Percentiles rank a stretch among this genome's conserved stretches.
Conservation (phyloP, 2,888 invertebrate genomes). For the Trissoscelio sp. region DNA sequence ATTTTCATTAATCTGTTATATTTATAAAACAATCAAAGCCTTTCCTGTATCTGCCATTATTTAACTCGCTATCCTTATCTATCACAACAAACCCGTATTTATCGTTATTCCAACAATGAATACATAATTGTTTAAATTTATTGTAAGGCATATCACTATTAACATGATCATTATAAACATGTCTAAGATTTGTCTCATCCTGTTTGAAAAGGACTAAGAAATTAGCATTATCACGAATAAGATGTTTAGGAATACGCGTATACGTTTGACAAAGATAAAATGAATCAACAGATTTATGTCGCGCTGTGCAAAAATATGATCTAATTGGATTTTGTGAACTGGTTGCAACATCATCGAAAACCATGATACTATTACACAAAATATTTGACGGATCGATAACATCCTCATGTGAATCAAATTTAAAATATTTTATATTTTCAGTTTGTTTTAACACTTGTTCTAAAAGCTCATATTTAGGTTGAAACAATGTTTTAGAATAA, state of each 20-base stretch:
- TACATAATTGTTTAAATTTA: too few relatives aligned
- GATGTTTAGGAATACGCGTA: conserved; percentile 9
- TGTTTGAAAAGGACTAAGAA: too few relatives aligned
- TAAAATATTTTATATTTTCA: conserved; percentile 6
- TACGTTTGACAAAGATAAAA: not conserved
- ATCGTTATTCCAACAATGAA: too few relatives aligned
- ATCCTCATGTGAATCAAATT: not conserved
- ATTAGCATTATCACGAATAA: conserved; percentile 16
- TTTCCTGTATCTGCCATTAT: too few relatives aligned
- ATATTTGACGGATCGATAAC: too few relatives aligned
- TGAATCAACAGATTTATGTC: not conserved
- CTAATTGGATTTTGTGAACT: not conserved
- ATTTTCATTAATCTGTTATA: too few relatives aligned
- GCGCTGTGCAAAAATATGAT: conserved; percentile 3
- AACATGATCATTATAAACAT: too few relatives aligned
- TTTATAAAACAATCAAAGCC: too few relatives aligned
- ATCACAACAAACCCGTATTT: too few relatives aligned
- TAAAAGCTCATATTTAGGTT: conserved; percentile 36
- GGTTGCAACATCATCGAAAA: not conserved
- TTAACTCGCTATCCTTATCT: too few relatives aligned
- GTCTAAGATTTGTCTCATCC: too few relatives aligned
- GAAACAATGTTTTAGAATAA: conserved; percentile 5
- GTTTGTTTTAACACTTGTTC: conserved; percentile 25
- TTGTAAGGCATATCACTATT: too few relatives aligned
- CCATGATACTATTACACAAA: not conserved